These are phyloP conservation scores for Clytia hemisphaerica DNA, from an alignment of 30 jellyfish, hydroid and myxozoan species.

Conservation along the genomic window DNA sequence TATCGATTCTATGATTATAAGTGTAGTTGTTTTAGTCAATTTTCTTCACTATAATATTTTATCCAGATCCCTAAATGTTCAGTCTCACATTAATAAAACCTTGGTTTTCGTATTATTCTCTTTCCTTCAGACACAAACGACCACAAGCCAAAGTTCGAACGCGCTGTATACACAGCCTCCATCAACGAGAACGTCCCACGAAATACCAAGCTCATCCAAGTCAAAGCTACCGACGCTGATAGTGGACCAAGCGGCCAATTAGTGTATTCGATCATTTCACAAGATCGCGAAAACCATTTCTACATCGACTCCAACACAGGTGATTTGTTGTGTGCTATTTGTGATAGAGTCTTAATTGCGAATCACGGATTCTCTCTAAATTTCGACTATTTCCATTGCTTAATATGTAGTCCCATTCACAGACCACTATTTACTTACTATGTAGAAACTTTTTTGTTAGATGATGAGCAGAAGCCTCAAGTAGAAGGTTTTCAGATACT, in stretches of 20 bases:
- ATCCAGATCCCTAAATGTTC: not conserved
- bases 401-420: too few species aligned
- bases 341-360: not conserved
- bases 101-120: not conserved
- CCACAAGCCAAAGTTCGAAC: not conserved
- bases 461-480: too few species aligned
- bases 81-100: not conserved
- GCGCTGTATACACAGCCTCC: not conserved
- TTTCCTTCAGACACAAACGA: slow-evolving; percentile 19
- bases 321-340: not conserved
- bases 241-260: slow-evolving; percentile 36
- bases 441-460: too few species aligned
- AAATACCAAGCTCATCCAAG: not conserved
- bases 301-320: slow-evolving; percentile 73
- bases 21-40: too few species aligned
- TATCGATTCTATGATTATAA: too few species aligned
- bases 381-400: too few species aligned
- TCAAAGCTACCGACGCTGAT: slow-evolving; percentile 33
- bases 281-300: slow-evolving; percentile 17
- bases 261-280: not conserved
- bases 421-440: too few species aligned
- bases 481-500: too few species aligned
- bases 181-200: slow-evolving; percentile 16
- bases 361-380: not conserved
- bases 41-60: too few species aligned